Evolutionary conservation across 1,140 invertebrate genomes (phyloP).

Genomic region (Tetramorium parvispinum): DNA sequence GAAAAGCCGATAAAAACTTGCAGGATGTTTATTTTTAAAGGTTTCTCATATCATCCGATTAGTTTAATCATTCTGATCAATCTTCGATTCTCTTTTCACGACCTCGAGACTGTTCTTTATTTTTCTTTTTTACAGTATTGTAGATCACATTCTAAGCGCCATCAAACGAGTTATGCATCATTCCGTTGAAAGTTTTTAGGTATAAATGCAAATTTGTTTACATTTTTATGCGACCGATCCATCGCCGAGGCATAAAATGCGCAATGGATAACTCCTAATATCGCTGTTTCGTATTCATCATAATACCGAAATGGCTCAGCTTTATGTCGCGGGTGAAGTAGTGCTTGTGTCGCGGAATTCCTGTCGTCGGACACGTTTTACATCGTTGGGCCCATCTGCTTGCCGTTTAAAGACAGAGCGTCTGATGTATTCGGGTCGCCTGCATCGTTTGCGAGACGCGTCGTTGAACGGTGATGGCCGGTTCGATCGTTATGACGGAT

Average conservation of each 20-base stretch:
- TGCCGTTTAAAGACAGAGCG: slow-evolving; percentile 24
- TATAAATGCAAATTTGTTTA: slow-evolving; percentile 58
- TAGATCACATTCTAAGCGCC: neutral
- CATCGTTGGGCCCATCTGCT: slow-evolving; percentile 33
- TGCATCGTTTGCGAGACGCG: too few species aligned
- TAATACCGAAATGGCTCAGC: slow-evolving; percentile 22
- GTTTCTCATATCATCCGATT: neutral
- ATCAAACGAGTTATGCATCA: slow-evolving; percentile 11
- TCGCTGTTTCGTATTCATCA: slow-evolving; percentile 31
- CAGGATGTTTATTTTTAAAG: slow-evolving; percentile 6
- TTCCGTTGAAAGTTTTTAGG: slow-evolving; percentile 25
- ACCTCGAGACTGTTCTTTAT: too few species aligned
- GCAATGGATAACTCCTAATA: slow-evolving; percentile 43
- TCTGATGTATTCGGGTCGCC: neutral
- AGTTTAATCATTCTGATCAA: neutral
- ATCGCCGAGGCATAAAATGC: slow-evolving; percentile 37
- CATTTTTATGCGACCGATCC: slow-evolving; percentile 42
- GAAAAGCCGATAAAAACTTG: slow-evolving; percentile 23
- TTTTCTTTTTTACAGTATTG: neutral
- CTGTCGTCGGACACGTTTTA: slow-evolving; percentile 39
- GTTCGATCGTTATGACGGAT: slow-evolving; percentile 55
- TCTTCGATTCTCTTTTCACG: neutral
- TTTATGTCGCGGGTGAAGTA: slow-evolving; percentile 23
- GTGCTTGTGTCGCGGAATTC: slow-evolving; percentile 22
- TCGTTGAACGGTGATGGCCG: slow-evolving; percentile 9